Evolutionary conservation across 2,888 invertebrate genomes (phyloP).

Genomic region (Acleris holmiana): DNA sequence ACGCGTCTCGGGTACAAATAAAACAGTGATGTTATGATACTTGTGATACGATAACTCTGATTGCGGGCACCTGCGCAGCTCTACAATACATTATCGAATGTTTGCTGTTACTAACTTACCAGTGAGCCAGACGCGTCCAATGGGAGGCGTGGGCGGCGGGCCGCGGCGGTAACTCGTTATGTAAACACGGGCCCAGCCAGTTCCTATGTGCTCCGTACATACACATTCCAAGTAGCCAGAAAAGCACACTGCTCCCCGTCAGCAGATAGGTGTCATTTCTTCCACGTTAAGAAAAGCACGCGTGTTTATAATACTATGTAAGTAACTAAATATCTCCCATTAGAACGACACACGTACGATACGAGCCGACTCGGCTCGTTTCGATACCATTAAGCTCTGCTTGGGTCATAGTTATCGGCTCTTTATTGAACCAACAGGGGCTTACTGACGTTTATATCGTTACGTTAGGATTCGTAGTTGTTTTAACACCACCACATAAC

Average conservation of each 20-base stretch:
- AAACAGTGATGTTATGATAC: conserved; percentile 38
- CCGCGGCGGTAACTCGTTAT: conserved; percentile 74
- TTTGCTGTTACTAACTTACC: conserved; percentile 62
- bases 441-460: conserved; percentile 15
- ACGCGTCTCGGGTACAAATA: conserved; percentile 28
- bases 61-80: conserved; percentile 63
- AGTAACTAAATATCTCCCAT: conserved; percentile 34
- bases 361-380: conserved; percentile 16
- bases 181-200: conserved; percentile 70
- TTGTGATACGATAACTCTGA: conserved; percentile 44
- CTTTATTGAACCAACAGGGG: conserved; percentile 24
- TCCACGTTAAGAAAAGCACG: conserved; percentile 50
- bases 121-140: conserved; percentile 58
- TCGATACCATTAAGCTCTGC: conserved; percentile 14
- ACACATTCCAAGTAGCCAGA: conserved; percentile 65
- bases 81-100: conserved; percentile 68
- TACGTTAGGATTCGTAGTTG: conserved; percentile 9
- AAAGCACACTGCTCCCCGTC: conserved; percentile 52
- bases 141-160: conserved; percentile 65
- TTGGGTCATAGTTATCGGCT: conserved; percentile 25
- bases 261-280: conserved; percentile 61
- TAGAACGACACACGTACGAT: conserved; percentile 9
- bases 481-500: conserved; percentile 25
- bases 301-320: conserved; percentile 27
- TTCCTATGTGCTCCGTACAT: conserved; percentile 55